Conservation (phyloP, 2,888 invertebrate genomes). For the Trachelus iudaicus region DNA sequence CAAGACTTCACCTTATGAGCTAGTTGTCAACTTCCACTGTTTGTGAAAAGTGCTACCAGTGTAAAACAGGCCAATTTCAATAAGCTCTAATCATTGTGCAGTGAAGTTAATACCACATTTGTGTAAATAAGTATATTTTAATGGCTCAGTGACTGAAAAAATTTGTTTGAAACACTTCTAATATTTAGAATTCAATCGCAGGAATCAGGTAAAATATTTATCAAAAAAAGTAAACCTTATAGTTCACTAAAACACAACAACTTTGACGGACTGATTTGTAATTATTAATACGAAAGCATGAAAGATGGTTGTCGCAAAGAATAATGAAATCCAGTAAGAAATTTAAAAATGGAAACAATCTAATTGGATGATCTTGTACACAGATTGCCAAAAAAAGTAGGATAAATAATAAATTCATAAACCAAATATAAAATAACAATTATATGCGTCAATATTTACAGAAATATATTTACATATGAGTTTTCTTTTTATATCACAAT, state of each 20-base stretch:
- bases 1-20: conserved; percentile 48
- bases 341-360: not conserved
- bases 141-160: not conserved
- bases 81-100: not conserved
- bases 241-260: not conserved
- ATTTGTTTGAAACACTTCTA: not conserved
- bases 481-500: not conserved
- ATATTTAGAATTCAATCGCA: not conserved
- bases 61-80: not conserved
- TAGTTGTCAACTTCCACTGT: conserved; percentile 48
- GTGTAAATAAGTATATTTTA: not conserved
- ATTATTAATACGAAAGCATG: not conserved
- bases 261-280: no score
- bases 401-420: not conserved
- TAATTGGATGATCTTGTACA: not conserved
- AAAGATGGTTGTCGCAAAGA: not conserved
- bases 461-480: not conserved
- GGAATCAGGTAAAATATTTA: not conserved
- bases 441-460: not conserved
- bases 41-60: conserved; percentile 45
- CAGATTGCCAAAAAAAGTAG: not conserved
- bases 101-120: not conserved
- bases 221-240: not conserved
- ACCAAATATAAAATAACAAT: not conserved
- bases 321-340: not conserved